Evolutionary conservation across 2,797 vertebrate genomes (phyloP), one percentile per base, ranked within the genome.

Genomic region (Urophycis tenuis): DNA sequence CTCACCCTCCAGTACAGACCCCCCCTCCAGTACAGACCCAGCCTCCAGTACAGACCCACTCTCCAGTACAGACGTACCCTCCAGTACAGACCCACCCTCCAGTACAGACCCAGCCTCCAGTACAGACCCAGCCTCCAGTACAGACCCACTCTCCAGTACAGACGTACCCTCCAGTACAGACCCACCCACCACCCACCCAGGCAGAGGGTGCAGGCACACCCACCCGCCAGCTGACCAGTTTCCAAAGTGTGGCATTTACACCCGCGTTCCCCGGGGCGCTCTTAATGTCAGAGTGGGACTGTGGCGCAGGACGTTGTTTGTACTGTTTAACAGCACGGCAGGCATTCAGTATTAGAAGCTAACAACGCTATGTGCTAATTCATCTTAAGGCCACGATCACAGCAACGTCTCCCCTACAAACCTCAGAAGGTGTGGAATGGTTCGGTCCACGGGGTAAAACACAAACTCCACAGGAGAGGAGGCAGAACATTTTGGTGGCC

Each of bases 161-260:
- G 53, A 7, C 22, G 22, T n/a, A 60, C 22, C n/a, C 53, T 60
- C n/a, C 5, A 60, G 53, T 60, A 60, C 6, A 60, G n/a, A n/a
- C 53, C 22, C 53, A n/a, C 5, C 14, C 45, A 19, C 45, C 39
- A 15, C 39, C 39, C 11, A 41, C 39, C 39, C 39, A 14, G 39
- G 39, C 39, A 53, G 45, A 53, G 45, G 19, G 12, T 53, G 19
- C 17, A n/a, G 19, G 53, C 53, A 22, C 19, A 60, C 45, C 45
- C 45, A 53, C 53, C 53, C 53, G 25, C 53, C 53, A 10, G 7
- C 53, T 19, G 9, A 60, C 53, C 53, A 60, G 25, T 25, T 25
- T 60, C 53, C n/a, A 60, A 60, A 60, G 22, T 60, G 53, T 60
- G 53, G 53, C 53, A 60, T 60, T 60, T 60, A 60, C 53, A n/a